phyloP scores from a whole-genome alignment of 2,113 vertebrate genomes.

The Melospiza melodia region DNA sequence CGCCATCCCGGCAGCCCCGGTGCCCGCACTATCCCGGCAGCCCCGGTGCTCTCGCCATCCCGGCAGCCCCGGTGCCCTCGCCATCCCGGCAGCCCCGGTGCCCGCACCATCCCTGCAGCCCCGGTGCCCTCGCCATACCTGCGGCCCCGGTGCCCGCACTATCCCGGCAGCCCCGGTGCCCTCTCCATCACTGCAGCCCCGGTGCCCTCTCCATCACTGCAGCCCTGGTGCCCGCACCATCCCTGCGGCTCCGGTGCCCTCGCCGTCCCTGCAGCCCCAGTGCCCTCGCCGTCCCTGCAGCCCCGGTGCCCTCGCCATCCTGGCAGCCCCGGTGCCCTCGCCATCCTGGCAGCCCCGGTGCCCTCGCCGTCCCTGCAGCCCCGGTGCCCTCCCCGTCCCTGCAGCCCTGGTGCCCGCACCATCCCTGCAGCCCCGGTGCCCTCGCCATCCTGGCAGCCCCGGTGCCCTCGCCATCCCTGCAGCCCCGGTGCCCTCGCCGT shows the following conservation, averaged over 20 bases:
- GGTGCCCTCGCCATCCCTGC: too few relatives aligned
- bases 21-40: rapidly evolving
- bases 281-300: rapidly evolving
- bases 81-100: rapidly evolving
- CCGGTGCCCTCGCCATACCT: too few relatives aligned
- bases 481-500: too few relatives aligned
- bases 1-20: too few relatives aligned
- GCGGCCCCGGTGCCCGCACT: too few relatives aligned
- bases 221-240: rapidly evolving
- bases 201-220: rapidly evolving
- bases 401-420: too few relatives aligned
- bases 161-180: too few relatives aligned
- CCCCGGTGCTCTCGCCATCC: neutral
- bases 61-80: rapidly evolving
- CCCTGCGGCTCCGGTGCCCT: too few relatives aligned
- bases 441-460: too few relatives aligned
- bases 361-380: rapidly evolving
- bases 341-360: rapidly evolving
- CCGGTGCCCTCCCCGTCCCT: too few relatives aligned
- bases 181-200: neutral
- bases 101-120: rapidly evolving
- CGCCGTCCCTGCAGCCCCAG: too few relatives aligned
- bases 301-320: neutral
- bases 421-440: too few relatives aligned
- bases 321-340: rapidly evolving